Conservation (phyloP, 2,888 invertebrate species). For the Tachina lurida region DNA sequence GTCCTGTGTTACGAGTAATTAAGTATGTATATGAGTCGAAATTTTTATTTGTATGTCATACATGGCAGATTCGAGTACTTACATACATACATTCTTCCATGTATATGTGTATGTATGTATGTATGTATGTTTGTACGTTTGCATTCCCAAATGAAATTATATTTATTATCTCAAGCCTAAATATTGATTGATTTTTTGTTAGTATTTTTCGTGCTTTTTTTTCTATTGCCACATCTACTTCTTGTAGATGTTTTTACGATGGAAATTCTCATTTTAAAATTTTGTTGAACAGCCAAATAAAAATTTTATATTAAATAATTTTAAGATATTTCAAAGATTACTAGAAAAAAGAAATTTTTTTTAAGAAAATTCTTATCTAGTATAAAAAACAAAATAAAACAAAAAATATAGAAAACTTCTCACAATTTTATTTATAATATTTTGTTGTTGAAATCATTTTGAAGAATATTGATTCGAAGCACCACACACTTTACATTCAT, state of each 20-base stretch:
- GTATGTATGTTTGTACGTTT: neutral
- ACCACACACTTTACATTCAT: neutral
- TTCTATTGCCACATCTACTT: slow-evolving; percentile 10
- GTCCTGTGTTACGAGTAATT: slow-evolving; percentile 7
- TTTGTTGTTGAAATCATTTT: slow-evolving; percentile 23
- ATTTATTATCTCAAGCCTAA: slow-evolving; percentile 56
- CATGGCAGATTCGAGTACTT: neutral
- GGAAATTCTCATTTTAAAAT: slow-evolving; percentile 13
- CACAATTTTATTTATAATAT: slow-evolving; percentile 12
- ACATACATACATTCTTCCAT: neutral
- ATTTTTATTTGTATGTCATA: slow-evolving; percentile 3
- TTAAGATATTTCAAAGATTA: neutral
- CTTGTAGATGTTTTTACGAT: neutral
- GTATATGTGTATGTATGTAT: neutral
- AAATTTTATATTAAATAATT: neutral
- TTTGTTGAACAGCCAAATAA: neutral
- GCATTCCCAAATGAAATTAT: neutral
- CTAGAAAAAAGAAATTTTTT: neutral
- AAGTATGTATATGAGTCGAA: slow-evolving; percentile 7
- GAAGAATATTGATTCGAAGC: slow-evolving; percentile 14
- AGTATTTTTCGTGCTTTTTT: neutral
- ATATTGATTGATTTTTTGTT: slow-evolving; percentile 68
- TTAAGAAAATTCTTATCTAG: neutral
- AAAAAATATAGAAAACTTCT: slow-evolving; percentile 11
- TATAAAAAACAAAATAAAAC: neutral